phyloP scores from a whole-genome alignment of 2,113 vertebrate genomes.

The Lepisosteus oculatus region DNA sequence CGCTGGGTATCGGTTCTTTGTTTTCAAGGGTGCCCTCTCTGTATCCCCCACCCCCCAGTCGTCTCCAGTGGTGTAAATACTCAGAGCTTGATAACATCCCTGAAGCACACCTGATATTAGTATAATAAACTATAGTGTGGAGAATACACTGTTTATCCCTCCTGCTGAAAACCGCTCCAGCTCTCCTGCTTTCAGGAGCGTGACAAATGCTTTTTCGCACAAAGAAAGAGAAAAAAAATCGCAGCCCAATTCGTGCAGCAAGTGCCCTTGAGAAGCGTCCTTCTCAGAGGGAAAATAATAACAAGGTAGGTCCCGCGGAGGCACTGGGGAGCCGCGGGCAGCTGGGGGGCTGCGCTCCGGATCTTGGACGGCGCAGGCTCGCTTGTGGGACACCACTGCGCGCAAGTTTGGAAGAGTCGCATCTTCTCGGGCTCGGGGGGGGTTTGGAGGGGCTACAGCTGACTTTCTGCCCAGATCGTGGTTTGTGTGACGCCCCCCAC shows the following conservation, averaged over 20 bases:
- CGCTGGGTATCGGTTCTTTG: no score
- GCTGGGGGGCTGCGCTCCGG: not conserved
- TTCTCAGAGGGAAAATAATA: constrained; percentile 26
- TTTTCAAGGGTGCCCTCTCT: no score
- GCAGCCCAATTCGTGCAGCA: not conserved
- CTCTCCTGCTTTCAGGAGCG: constrained; percentile 32
- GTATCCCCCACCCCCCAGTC: no score
- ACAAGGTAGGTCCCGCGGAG: constrained; percentile 18
- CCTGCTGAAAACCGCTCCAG: constrained; percentile 19
- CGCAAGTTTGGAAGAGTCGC: constrained; percentile 15
- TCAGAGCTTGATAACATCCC: no score
- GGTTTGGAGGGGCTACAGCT: not conserved
- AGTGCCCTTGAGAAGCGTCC: constrained; percentile 21
- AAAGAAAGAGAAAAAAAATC: constrained; percentile 5
- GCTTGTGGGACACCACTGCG: constrained; percentile 16
- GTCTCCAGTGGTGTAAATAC: no score
- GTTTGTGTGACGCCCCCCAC: not conserved
- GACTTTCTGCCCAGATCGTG: not conserved
- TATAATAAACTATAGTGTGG: no score
- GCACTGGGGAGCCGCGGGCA: not conserved
- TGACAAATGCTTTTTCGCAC: constrained; percentile 32
- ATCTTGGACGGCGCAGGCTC: not conserved
- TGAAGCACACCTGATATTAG: no score
- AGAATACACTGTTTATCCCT: no score
- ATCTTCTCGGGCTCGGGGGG: not conserved